phyloP scores from a whole-genome alignment of 2,797 vertebrate species.

The Enteromius mattozi region DNA sequence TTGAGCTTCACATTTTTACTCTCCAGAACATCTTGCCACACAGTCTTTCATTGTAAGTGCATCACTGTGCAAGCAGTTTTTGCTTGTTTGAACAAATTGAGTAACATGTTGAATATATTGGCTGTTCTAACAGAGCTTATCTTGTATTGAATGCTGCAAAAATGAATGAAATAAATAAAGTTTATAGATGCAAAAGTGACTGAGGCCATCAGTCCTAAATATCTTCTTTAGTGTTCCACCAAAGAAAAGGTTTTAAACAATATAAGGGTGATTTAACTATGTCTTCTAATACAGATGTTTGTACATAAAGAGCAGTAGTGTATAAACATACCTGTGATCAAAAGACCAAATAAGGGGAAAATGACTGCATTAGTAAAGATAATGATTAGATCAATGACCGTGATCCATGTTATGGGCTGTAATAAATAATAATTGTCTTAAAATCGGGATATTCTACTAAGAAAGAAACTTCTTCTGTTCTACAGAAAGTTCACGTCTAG shows the following conservation, averaged over 20 bases:
- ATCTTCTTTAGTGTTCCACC: neutral
- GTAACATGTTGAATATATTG: neutral
- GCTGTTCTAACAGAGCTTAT: neutral
- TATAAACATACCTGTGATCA: neutral
- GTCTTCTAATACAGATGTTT: neutral
- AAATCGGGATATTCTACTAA: neutral
- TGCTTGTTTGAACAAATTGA: neutral
- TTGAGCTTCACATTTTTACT: neutral
- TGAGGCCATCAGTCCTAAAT: neutral
- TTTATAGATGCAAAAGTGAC: neutral
- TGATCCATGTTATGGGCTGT: neutral
- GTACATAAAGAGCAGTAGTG: neutral
- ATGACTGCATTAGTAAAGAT: neutral
- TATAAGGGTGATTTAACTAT: neutral
- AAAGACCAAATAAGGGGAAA: neutral
- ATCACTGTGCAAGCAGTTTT: neutral
- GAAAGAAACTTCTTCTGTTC: neutral
- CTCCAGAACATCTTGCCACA: neutral
- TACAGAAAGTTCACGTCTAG: constrained; percentile 54
- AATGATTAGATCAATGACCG: neutral
- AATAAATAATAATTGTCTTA: neutral
- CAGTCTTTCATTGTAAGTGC: too few species aligned
- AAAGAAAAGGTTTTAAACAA: neutral
- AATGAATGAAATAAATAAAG: neutral
- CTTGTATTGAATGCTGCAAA: neutral